Base-by-base conservation (phyloP, 2,113 vertebrate species). In the Falco punctatus region DNA sequence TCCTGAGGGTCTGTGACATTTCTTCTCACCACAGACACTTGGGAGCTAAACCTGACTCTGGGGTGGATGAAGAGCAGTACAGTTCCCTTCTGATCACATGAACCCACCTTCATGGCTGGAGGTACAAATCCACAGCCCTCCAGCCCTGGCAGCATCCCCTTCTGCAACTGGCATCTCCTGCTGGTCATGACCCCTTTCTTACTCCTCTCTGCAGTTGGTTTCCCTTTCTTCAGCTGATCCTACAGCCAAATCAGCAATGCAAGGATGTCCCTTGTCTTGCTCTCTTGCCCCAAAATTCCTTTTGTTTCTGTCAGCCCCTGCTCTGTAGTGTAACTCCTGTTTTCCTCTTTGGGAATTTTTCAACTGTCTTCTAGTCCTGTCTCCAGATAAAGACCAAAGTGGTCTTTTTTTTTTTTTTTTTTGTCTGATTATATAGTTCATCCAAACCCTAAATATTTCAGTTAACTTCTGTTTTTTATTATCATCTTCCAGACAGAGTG, bases 361-460 rank as follows among this genome's bases (percentile, higher is more conserved):
- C 22, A 58, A 15, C 30, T 21, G 48, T 49, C 4, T 72, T 27
- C 21, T 16, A n/a, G 13, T 88, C 15, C 35, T 52, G 2, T 54
- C 38, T 77, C 51, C 42, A 86, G 22, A 40, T 33, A 72, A 51
- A 15, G 14, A 85, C 23, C 6, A 44, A 82, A 90, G 4, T 51
- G 15, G 7, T 51, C 2, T 6, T 64, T 12, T 42, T 17, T 9
- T 20, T 12, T 42, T 8, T 23, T 14, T 44, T 18, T 61, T 32
- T 2, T 0, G 3, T 81, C 33, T 82, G 59, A 59, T 28, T 42
- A 16, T 32, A 80, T 38, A 28, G 59, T 81, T 94, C 77, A 55
- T 67, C 18, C 4, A 81, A 81, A 67, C 28, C n/a, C 52, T 81
- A 84, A 95, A 92, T 95, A 96, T 86, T 96, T 86, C 73, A 79